Evolutionary conservation across 2,113 vertebrate species (phyloP).

Genomic region (Raphicerus campestris): DNA sequence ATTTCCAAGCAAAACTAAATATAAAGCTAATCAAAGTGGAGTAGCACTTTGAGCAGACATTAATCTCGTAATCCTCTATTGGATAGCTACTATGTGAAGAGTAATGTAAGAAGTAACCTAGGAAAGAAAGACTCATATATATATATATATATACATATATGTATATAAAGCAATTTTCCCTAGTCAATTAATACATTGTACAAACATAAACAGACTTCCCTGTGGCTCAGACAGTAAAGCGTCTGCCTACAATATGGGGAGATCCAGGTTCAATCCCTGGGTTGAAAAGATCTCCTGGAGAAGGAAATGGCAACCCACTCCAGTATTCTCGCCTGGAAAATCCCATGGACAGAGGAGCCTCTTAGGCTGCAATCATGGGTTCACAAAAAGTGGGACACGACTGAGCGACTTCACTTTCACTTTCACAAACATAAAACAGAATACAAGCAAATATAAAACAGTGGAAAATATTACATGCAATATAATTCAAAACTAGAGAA

Average conservation of each 20-base stretch:
- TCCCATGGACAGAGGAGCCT: no score
- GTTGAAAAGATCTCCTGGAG: no score
- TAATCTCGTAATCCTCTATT: background rate
- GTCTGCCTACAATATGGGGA: no score
- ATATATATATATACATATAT: no score
- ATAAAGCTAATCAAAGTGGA: background rate
- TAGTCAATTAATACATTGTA: background rate
- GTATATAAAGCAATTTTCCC: background rate
- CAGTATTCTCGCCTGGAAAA: no score
- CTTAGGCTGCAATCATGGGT: no score
- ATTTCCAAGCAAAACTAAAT: background rate
- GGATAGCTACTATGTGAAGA: background rate
- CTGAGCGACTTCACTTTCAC: no score
- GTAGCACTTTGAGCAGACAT: background rate
- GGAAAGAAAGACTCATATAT: background rate
- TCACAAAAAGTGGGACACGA: fast-evolving
- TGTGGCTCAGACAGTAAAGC: no score
- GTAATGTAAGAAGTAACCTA: background rate
- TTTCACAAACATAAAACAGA: background rate
- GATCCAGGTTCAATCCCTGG: no score
- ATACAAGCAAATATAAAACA: background rate
- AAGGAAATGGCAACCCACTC: no score
- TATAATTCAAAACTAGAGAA: background rate
- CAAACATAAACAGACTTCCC: background rate
- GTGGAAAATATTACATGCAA: background rate